phyloP scores from a whole-genome alignment of 2,888 invertebrate genomes.

The Pasiphila rectangulata region DNA sequence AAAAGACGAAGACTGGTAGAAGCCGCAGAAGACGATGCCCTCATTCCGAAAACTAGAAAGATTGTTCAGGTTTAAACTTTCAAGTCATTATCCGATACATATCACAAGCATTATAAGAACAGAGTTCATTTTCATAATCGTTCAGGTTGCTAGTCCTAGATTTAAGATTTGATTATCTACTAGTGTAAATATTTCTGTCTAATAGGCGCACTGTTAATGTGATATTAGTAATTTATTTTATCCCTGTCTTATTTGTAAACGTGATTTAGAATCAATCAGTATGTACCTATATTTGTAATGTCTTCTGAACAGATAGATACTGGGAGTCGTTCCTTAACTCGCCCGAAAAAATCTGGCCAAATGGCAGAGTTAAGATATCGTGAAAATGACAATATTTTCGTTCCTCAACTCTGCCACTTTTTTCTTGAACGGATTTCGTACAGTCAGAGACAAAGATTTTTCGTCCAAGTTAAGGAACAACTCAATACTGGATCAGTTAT shows the following conservation, averaged over 20 bases:
- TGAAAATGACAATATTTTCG: no score
- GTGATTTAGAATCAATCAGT: background rate
- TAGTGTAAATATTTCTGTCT: constrained; percentile 38
- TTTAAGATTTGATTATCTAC: constrained; percentile 53
- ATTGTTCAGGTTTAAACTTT: constrained; percentile 69
- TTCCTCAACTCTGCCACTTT: no score
- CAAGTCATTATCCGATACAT: constrained; percentile 50
- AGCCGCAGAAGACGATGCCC: constrained; percentile 68
- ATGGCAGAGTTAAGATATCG: no score
- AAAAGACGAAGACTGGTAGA: constrained; percentile 84
- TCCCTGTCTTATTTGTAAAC: constrained; percentile 54
- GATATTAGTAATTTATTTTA: constrained; percentile 73
- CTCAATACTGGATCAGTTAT: constrained; percentile 10
- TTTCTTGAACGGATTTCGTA: no score
- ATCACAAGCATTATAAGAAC: constrained; percentile 72
- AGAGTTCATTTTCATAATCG: constrained; percentile 55
- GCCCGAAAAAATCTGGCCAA: no score
- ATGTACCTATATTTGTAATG: no score
- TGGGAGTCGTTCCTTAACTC: no score
- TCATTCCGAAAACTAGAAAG: constrained; percentile 74
- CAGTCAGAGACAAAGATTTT: no score
- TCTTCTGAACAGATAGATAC: no score
- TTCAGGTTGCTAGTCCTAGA: constrained; percentile 73
- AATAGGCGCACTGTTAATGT: constrained; percentile 72
- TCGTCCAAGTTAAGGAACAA: no score